phyloP scores from a whole-genome alignment of 2,797 vertebrate species.

The Labroides dimidiatus region DNA sequence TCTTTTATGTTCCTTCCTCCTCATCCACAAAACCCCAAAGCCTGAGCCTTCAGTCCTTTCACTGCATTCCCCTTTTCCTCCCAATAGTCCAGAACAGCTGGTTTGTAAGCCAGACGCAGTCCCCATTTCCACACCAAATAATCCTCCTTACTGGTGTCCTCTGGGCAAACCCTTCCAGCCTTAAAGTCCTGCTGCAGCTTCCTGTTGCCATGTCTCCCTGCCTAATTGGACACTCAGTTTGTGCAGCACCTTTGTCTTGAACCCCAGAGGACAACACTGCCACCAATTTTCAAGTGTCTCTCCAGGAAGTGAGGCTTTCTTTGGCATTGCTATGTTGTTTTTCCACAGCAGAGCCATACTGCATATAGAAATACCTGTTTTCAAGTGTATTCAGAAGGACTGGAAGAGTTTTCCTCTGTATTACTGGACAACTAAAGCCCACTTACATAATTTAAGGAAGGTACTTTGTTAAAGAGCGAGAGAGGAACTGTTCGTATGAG shows the following conservation, averaged over 20 bases:
- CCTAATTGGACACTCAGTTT: conserved; percentile 67
- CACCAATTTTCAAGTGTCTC: conserved; percentile 41
- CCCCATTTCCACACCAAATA: conserved; percentile 53
- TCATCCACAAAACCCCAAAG: background rate
- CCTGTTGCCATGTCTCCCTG: conserved; percentile 18
- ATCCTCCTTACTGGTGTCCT: conserved; percentile 39
- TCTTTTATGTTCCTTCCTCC: conserved; percentile 15
- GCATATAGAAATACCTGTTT: conserved; percentile 11
- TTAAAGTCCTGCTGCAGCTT: conserved; percentile 30
- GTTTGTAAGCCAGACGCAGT: conserved; percentile 37
- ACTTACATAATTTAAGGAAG: background rate
- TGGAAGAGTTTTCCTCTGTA: background rate
- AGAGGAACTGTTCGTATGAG: background rate
- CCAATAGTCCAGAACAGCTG: conserved; percentile 29
- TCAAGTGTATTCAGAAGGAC: conserved; percentile 12
- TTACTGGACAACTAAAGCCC: background rate
- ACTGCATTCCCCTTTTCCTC: conserved; percentile 23
- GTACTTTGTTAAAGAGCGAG: background rate
- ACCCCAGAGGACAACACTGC: conserved; percentile 18
- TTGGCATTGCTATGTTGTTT: conserved; percentile 31
- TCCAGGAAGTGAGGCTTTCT: conserved; percentile 22
- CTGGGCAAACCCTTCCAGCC: conserved; percentile 32
- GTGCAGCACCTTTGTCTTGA: conserved; percentile 19
- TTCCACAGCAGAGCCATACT: conserved; percentile 19
- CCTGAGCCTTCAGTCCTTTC: conserved; percentile 22